Conservation (phyloP, 2,888 invertebrate species). For the Phaonia tiefii region DNA sequence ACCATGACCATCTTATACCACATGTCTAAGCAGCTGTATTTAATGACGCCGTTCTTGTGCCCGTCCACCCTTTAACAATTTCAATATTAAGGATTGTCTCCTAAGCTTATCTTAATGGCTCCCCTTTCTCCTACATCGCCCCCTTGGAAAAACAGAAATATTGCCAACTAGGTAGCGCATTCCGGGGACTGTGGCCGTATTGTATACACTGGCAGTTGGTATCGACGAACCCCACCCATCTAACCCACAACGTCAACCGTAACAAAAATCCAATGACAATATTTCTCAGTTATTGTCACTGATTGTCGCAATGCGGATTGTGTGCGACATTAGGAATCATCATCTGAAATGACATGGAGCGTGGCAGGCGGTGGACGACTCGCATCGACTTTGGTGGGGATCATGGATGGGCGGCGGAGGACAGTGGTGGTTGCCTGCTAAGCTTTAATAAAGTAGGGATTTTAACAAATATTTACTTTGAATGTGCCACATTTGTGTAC, state of each 20-base stretch:
- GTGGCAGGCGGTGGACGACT: neutral
- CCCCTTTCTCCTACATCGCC: no score
- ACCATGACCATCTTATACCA: no score
- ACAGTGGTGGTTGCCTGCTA: slow-evolving; percentile 18
- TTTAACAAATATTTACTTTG: slow-evolving; percentile 42
- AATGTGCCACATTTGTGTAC: slow-evolving; percentile 20
- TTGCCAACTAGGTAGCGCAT: neutral
- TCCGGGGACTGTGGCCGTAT: slow-evolving; percentile 5
- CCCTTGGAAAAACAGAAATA: no score
- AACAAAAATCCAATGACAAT: neutral
- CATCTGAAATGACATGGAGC: slow-evolving; percentile 54
- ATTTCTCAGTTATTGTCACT: slow-evolving; percentile 25
- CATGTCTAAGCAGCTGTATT: no score
- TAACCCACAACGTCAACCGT: neutral
- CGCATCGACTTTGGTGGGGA: neutral
- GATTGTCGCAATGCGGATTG: slow-evolving; percentile 61
- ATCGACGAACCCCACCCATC: slow-evolving; percentile 1
- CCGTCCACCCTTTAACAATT: slow-evolving; percentile 24
- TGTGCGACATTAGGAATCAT: slow-evolving; percentile 51
- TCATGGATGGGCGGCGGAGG: slow-evolving; percentile 14
- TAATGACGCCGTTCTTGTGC: no score
- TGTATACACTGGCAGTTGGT: slow-evolving; percentile 21
- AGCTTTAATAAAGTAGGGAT: slow-evolving; percentile 34
- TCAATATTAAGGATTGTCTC: slow-evolving; percentile 45
- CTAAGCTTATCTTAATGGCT: slow-evolving; percentile 39